Evolutionary conservation across 35 echinoderm and acorn worm species (phyloP), one percentile per base, ranked within the genome.

Genomic region (Heliocidaris erythrogramma): DNA sequence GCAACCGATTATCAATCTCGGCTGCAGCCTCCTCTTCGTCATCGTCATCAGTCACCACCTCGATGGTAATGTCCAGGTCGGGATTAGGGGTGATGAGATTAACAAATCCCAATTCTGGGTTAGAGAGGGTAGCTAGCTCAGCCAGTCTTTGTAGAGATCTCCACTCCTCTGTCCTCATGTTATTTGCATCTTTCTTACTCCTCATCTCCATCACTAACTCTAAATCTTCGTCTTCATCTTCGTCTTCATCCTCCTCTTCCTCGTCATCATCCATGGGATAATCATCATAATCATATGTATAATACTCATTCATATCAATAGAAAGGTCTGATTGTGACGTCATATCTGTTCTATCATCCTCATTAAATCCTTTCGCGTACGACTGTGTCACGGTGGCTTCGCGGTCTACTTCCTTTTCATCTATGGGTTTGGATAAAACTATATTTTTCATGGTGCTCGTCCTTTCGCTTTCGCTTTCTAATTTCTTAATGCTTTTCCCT

Each of bases 31-130:
- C 95, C n/a, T 94, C 95, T 30, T 94, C 52, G 11, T 94, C 93
- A 12, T 94, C 93, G 18, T 48, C 86, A 7, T 92, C 92, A 9
- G 59, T 61, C 52, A 96, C 48, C 69, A 96, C 93, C 86, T 96
- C 95, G n/a, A 96, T 96, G 47, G 95, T 96, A 59, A 96, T 96
- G 69, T 96, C 95, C 42, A 96, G 87, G 85, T 96, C 88, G 18
- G 95, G 95, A 89, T 96, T 96, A 31, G 95, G 95, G 7, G 95
- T 96, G 42, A 88, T 93, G 7, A 96, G 86, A 78, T 96, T 96
- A 35, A 96, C 93, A 31, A 94, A 61, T 94, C 93, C 93, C 93
- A 96, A 71, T 32, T 90, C 86, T 84, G 95, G 93, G 53, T 96
- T 96, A 11, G 93, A 86, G 17, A 53, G 84, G 2, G 95, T 96